Percentiles rank a stretch among this genome's conserved stretches.
These are phyloP conservation scores for Nothoprocta perdicaria DNA, from an alignment of 2,113 vertebrate species.

Conservation along the genomic window DNA sequence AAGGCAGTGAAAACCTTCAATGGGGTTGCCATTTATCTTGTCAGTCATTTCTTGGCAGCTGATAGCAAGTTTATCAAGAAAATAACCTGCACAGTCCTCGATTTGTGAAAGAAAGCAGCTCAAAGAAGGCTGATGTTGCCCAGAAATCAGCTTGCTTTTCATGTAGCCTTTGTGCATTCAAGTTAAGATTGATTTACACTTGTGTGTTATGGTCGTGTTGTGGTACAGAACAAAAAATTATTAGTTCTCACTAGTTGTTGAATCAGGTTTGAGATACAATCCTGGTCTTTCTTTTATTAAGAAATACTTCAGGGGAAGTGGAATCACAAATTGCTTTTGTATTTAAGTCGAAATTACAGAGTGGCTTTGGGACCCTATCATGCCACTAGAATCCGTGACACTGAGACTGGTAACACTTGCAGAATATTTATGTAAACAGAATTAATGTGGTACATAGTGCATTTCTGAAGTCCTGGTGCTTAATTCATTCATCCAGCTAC, in stretches of 20 bases:
- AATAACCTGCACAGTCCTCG: background rate
- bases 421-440: background rate
- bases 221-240: background rate
- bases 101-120: slow-evolving; percentile 5
- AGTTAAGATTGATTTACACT: slow-evolving; percentile 1
- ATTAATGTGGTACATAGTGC: fast-evolving
- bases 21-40: background rate
- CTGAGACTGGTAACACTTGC: background rate
- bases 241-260: background rate
- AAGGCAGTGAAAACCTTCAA: background rate
- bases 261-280: background rate
- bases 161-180: background rate
- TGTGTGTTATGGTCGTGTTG: slow-evolving; percentile 3
- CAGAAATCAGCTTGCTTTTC: slow-evolving; percentile 20
- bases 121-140: background rate
- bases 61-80: background rate
- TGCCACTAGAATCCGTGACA: background rate
- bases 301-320: background rate
- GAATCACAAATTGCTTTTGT: background rate
- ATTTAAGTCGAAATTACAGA: background rate
- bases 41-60: slow-evolving; percentile 37
- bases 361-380: background rate
- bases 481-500: background rate
- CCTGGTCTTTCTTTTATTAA: background rate
- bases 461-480: background rate